Evolutionary conservation across 2,797 vertebrate genomes (phyloP).

Genomic region (Coracias cyanogaster): DNA sequence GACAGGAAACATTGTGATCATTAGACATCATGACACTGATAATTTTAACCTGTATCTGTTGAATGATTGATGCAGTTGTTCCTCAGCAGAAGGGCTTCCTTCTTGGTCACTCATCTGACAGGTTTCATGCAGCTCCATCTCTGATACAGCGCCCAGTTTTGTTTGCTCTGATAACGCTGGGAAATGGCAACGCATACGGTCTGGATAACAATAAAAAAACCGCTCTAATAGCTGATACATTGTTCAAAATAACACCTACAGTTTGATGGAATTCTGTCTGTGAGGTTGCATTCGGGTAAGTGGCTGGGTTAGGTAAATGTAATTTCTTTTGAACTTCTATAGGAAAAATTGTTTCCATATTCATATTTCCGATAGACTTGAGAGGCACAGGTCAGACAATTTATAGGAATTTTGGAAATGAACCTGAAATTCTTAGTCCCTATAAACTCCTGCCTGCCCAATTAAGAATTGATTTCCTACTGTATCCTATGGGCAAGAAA

Average conservation of each 20-base stretch:
- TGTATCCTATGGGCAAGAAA: not conserved
- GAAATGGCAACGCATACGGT: constrained; percentile 23
- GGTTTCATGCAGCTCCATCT: constrained; percentile 18
- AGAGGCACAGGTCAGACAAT: not conserved
- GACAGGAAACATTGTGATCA: not conserved
- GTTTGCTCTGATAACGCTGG: not conserved
- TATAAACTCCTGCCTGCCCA: not conserved
- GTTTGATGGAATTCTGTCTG: not conserved
- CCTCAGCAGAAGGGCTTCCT: constrained; percentile 64
- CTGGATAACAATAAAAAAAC: constrained; percentile 63
- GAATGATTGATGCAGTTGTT: constrained; percentile 53
- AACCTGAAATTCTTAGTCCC: not conserved
- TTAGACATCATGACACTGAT: not conserved
- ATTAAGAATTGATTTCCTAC: not conserved
- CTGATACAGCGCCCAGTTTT: constrained; percentile 17
- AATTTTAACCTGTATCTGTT: constrained; percentile 74
- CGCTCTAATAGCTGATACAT: not conserved
- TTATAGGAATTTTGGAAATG: not conserved
- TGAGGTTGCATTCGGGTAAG: not conserved
- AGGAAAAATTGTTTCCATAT: not conserved
- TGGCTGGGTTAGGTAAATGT: not conserved
- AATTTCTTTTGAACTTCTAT: not conserved
- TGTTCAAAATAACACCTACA: constrained; percentile 19
- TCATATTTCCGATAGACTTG: not conserved
- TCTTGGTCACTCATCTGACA: constrained; percentile 66